Conservation (phyloP, 2,113 vertebrate genomes). For the Atherinomorus stipes region DNA sequence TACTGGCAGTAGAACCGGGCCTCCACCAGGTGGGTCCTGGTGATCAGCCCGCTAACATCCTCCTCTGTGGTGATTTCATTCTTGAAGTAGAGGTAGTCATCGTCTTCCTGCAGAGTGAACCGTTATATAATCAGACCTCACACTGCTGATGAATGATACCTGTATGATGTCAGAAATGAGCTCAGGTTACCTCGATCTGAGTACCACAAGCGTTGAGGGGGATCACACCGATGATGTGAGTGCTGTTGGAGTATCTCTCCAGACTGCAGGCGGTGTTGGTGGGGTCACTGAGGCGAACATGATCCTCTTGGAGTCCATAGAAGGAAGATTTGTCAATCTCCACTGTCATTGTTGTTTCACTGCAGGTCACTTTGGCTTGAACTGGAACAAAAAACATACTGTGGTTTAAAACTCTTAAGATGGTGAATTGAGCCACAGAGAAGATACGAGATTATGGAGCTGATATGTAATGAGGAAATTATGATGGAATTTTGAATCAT, state of each 20-base stretch:
- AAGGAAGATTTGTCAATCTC: slow-evolving; percentile 62
- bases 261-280: slow-evolving; percentile 66
- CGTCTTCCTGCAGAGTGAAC: slow-evolving; percentile 69
- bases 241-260: slow-evolving; percentile 56
- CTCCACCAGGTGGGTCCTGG: slow-evolving; percentile 71
- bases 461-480: too few relatives aligned
- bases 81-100: slow-evolving; percentile 69
- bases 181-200: slow-evolving; percentile 65
- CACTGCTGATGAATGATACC: background rate
- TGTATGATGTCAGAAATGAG: too few relatives aligned
- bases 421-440: too few relatives aligned
- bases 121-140: background rate
- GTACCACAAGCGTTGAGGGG: slow-evolving; percentile 79
- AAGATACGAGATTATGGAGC: too few relatives aligned
- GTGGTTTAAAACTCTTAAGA: background rate
- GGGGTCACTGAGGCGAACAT: slow-evolving; percentile 72
- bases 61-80: slow-evolving; percentile 72
- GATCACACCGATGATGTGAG: slow-evolving; percentile 67
- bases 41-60: slow-evolving; percentile 63
- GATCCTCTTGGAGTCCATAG: slow-evolving; percentile 39
- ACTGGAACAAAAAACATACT: slow-evolving; percentile 29
- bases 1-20: slow-evolving; percentile 79
- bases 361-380: slow-evolving; percentile 60
- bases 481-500: too few relatives aligned
- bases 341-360: slow-evolving; percentile 68